A percentile compares a stretch with the other conserved stretches of the same genome.
These are phyloP conservation scores for Athalia rosae DNA, from an alignment of 2,888 invertebrate genomes.

Conservation along the genomic window DNA sequence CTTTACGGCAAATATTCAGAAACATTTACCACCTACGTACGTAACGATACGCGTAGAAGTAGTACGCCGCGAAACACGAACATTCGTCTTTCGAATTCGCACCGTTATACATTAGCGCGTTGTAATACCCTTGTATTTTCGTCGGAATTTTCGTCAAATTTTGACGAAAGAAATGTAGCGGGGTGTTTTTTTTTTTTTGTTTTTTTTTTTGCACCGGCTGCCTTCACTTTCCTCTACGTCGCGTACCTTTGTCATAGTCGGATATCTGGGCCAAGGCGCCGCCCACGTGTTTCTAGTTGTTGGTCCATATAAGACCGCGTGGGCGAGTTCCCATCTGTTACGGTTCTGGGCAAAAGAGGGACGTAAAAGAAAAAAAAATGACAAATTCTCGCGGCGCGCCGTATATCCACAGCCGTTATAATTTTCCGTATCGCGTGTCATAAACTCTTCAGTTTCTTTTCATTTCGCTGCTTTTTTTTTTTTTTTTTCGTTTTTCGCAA, in stretches of 20 bases:
- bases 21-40: too few relatives aligned
- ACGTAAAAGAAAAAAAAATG: background rate
- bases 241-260: conserved; percentile 6
- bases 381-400: background rate
- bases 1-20: too few relatives aligned
- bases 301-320: background rate
- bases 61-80: too few relatives aligned
- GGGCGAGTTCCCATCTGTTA: conserved; percentile 18
- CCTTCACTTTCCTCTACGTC: background rate
- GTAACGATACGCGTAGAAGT: too few relatives aligned
- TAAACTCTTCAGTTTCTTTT: background rate
- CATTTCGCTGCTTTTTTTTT: too few relatives aligned
- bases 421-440: background rate
- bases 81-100: background rate
- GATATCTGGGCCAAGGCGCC: conserved; percentile 40
- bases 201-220: background rate
- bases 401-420: background rate
- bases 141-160: too few relatives aligned
- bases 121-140: too few relatives aligned
- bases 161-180: background rate
- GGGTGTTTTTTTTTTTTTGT: too few relatives aligned
- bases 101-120: background rate
- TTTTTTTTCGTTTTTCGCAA: too few relatives aligned
- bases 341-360: background rate
- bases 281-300: conserved; percentile 16